Evolutionary conservation across 2,888 invertebrate genomes (phyloP), one percentile per base, ranked within the genome.

Genomic region (Cistogaster globosa): DNA sequence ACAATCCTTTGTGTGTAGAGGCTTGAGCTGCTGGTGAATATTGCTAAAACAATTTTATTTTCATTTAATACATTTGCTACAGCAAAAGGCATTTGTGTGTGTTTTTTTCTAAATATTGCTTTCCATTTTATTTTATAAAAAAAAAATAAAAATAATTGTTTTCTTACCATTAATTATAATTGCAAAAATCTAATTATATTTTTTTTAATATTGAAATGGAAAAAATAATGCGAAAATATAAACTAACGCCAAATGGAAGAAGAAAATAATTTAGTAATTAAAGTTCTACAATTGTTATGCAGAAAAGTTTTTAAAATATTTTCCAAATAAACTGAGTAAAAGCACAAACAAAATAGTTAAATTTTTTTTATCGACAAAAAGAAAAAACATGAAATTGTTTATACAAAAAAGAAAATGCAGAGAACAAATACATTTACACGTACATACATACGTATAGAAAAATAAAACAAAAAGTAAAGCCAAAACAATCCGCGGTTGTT

Each of bases 211-310:
- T 11, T 36, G 8, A 60, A 60, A 18, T 26, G 18, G 36, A 18
- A 36, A 60, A 60, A 8, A 18, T 32, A 32, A 32, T 5, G 32
- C 4, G 38, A 53, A 12, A n/a, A 55, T 14, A 63, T 26, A 7
- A 32, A 57, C 14, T 16, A 18, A 53, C 22, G 22, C 22, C 48
- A 9, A 67, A 36, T 32, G 11, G 22, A 18, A 38, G 53, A 77
- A 51, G 22, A 36, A 42, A 80, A 84, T 80, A 76, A 76, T 84
- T 84, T 81, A 84, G 68, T 69, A 78, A 78, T 81, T 84, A 63
- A 69, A 81, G 77, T 84, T 81, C 69, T 42, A 51, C 63, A 74
- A 84, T 78, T 84, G 74, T 77, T 81, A 69, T 84, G 77, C 81
- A 51, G 63, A 81, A 79, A 81, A 65, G 55, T 11, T 65, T 80